phyloP scores from a whole-genome alignment of 2,113 vertebrate genomes.

The Penelope pileata region DNA sequence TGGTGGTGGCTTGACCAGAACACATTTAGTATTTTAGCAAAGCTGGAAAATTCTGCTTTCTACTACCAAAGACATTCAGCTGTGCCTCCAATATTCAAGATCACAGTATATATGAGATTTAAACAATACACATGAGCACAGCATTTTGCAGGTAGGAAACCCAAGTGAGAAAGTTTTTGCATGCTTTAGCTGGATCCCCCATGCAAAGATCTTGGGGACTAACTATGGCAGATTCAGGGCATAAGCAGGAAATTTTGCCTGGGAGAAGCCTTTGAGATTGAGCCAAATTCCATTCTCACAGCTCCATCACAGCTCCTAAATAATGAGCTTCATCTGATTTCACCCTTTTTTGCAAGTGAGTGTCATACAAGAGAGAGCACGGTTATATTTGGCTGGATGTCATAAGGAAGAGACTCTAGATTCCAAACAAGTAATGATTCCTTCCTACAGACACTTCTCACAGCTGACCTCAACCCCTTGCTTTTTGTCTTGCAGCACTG shows the following conservation, averaged over 20 bases:
- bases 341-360: rapidly evolving
- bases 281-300: not conserved
- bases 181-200: not conserved
- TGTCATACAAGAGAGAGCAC: not conserved
- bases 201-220: too few relatives aligned
- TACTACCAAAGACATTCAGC: not conserved
- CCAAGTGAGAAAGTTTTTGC: not conserved
- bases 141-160: not conserved
- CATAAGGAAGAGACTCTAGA: rapidly evolving
- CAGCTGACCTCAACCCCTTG: not conserved
- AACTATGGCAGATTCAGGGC: not conserved
- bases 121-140: not conserved
- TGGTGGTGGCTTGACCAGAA: not conserved
- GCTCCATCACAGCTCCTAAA: not conserved
- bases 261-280: not conserved
- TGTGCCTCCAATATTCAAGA: not conserved
- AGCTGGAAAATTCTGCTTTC: not conserved
- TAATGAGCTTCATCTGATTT: not conserved
- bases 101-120: not conserved
- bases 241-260: not conserved
- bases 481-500: conserved; percentile 79
- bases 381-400: not conserved
- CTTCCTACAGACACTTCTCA: not conserved
- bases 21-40: not conserved
- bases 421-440: not conserved